Evolutionary conservation across 2,888 invertebrate genomes (phyloP).

Genomic region (Nomada fabriciana): DNA sequence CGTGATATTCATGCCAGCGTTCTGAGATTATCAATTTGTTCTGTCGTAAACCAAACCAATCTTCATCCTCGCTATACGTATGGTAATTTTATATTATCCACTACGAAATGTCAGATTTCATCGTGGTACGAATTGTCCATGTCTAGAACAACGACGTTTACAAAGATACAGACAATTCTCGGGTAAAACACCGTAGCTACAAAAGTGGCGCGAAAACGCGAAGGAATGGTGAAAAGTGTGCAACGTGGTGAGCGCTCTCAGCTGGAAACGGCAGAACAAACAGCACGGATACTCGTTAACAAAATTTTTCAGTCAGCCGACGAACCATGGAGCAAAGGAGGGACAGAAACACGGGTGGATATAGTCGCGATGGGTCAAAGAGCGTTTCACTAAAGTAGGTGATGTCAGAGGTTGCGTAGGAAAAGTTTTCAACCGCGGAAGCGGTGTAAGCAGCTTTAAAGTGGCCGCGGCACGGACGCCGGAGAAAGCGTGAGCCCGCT

Average conservation of each 20-base stretch:
- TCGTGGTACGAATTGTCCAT: background rate
- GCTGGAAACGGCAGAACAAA: background rate
- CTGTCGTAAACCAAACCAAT: background rate
- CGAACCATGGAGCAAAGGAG: background rate
- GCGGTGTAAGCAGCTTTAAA: conserved; percentile 60
- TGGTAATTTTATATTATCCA: background rate
- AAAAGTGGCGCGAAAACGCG: background rate
- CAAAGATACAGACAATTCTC: background rate
- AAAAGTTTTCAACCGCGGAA: conserved; percentile 57
- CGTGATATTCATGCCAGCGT: conserved; percentile 12
- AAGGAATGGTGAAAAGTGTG: background rate
- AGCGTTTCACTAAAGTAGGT: conserved; percentile 19
- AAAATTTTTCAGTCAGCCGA: conserved; percentile 26
- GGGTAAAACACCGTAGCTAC: background rate
- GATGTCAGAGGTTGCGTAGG: conserved; percentile 23
- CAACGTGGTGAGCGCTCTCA: background rate
- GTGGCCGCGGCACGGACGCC: conserved; percentile 18
- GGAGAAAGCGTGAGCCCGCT: conserved; percentile 19
- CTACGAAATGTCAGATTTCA: background rate
- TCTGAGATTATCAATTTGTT: background rate
- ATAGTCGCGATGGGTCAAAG: conserved; percentile 23
- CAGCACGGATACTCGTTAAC: background rate
- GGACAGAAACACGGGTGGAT: background rate
- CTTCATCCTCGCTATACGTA: background rate
- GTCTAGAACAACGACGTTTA: background rate